These are phyloP conservation scores for Syndactyla subalaris DNA, from an alignment of 2,797 vertebrate genomes.

Conservation along the genomic window DNA sequence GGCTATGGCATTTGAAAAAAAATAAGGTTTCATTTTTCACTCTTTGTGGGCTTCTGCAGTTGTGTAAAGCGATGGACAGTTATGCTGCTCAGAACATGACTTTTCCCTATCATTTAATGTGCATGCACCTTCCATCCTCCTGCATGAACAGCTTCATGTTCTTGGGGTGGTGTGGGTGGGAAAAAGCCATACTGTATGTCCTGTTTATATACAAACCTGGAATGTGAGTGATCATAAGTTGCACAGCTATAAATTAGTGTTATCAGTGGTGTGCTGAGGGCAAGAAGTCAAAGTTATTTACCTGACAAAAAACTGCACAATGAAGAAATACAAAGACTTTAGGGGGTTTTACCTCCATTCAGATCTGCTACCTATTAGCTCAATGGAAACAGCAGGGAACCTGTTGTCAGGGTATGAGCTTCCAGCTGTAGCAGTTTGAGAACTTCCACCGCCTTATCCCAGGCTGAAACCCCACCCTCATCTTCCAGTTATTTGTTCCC, in stretches of 20 bases:
- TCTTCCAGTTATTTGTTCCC: not conserved
- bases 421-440: not conserved
- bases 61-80: not conserved
- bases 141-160: not conserved
- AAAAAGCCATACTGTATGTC: not conserved
- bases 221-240: rapidly evolving
- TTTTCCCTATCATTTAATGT: not conserved
- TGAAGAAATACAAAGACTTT: not conserved
- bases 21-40: not conserved
- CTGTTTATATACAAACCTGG: not conserved
- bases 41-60: not conserved
- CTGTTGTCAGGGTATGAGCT: not conserved
- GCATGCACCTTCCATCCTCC: not conserved
- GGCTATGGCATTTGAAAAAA: not conserved
- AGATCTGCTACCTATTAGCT: not conserved
- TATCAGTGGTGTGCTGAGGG: not conserved
- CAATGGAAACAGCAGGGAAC: not conserved
- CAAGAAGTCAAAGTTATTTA: not conserved
- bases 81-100: not conserved
- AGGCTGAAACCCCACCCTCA: not conserved
- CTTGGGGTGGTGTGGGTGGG: not conserved
- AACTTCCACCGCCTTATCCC: not conserved
- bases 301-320: not conserved
- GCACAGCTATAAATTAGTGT: not conserved
- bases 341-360: not conserved